Conservation (phyloP, 2,888 invertebrate genomes). For the Carcina quercana region DNA sequence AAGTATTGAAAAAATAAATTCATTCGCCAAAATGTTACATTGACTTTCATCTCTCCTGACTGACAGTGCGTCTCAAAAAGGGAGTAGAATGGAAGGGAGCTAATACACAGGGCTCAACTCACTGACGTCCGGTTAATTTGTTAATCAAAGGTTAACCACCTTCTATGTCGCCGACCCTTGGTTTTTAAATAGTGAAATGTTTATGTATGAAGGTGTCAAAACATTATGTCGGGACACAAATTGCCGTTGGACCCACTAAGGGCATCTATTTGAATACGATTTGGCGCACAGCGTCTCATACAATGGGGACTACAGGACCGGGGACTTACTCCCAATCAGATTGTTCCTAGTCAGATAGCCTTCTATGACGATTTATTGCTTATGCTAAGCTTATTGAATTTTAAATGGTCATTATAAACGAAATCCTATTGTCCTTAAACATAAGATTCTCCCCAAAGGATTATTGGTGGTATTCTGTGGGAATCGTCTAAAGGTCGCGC, state of each 20-base stretch:
- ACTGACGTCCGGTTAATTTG: too few species aligned
- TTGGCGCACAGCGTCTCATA: slow-evolving; percentile 27
- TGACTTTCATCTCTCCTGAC: too few species aligned
- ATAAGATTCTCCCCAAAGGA: slow-evolving; percentile 17
- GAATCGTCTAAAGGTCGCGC: slow-evolving; percentile 18
- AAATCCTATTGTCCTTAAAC: slow-evolving; percentile 43
- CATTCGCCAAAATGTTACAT: too few species aligned
- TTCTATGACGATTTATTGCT: slow-evolving; percentile 68
- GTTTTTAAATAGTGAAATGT: slow-evolving; percentile 42
- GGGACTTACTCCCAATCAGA: slow-evolving; percentile 53
- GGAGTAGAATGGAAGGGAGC: too few species aligned
- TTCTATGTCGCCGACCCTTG: slow-evolving; percentile 12
- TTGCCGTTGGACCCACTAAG: slow-evolving; percentile 52
- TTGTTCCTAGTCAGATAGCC: slow-evolving; percentile 65
- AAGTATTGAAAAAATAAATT: too few species aligned
- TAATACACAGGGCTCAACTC: too few species aligned
- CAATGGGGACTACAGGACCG: slow-evolving; percentile 34
- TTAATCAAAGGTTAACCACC: neutral
- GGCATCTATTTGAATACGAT: slow-evolving; percentile 64
- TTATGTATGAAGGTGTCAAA: slow-evolving; percentile 71
- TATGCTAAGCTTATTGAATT: slow-evolving; percentile 55
- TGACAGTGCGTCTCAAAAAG: too few species aligned
- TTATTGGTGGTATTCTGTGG: slow-evolving; percentile 20
- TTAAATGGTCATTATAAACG: slow-evolving; percentile 54
- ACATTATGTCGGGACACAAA: slow-evolving; percentile 57